Base-by-base conservation (phyloP, 30 jellyfish, hydroid and myxozoan genomes). In the Chironex yamaguchii region DNA sequence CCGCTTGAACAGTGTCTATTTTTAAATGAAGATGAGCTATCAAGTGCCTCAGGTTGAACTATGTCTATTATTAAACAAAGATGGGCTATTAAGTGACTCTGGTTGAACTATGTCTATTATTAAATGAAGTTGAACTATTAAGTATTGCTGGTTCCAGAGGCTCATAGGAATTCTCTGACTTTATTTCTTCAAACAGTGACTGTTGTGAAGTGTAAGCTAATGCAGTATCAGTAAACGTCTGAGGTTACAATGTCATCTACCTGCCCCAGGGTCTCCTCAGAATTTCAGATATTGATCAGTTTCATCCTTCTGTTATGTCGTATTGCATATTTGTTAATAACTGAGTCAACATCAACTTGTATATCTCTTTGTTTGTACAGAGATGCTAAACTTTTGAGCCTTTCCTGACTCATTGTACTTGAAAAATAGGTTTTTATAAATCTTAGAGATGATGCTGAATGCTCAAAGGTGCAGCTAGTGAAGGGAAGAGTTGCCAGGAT, bases 351-450 rank as follows among this genome's bases (percentile, higher is more conserved):
- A 70, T 71, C 85, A 34, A 49, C 49, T n/a, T 1, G 28, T 20
- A 20, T 35, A 32, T 35, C 85, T 49, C 70, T 71, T n/a, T 71
- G 76, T 0, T 48, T 71, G 49, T 31, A 71, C 2, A 71, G 1
- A 3, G 85, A 31, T 26, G 77, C 89, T 32, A 77, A 27, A 0
- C 81, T 79, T n/a, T 76, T 76, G 6, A 76, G 67, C 30, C 89
- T 29, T 20, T 53, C 29, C 62, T 77, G 79, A 2, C 67, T 23
- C 89, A 77, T 77, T 9, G 89, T 77, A 34, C 67, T 77, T 31
- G 67, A 27, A 23, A 62, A 35, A 62, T 6, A 77, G 1, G 89
- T 53, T 54, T 77, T 52, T 12, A 77, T 33, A 32, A 29, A 34
- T 53, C 89, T 58, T 6, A 77, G 24, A 52, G 54, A 52, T 22